Percentiles rank a stretch among this genome's conserved stretches.
phyloP scores from a whole-genome alignment of 2,113 vertebrate species.

The Sturnira hondurensis region DNA sequence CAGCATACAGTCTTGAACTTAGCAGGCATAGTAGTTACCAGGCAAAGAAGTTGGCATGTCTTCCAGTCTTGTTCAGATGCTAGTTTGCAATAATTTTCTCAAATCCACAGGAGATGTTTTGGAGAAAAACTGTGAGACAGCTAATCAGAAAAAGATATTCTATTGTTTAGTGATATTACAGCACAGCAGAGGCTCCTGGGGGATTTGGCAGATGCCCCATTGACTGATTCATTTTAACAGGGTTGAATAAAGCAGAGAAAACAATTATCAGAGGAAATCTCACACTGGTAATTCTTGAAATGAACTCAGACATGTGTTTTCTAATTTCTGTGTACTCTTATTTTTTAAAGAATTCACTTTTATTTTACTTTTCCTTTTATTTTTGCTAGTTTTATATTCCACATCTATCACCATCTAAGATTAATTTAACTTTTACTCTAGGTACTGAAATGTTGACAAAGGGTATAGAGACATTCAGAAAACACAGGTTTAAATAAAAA shows the following conservation, averaged over 20 bases:
- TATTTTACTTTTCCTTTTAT: constrained; percentile 1
- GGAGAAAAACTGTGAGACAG: constrained; percentile 49
- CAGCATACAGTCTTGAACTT: constrained; percentile 1
- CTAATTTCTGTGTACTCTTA: constrained; percentile 25
- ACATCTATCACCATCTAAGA: neutral
- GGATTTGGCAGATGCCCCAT: constrained; percentile 20
- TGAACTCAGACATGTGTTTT: neutral
- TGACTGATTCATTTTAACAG: constrained; percentile 43
- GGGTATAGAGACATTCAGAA: neutral
- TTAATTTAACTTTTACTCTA: neutral
- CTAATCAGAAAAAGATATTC: constrained; percentile 62
- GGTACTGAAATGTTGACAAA: neutral
- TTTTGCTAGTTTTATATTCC: neutral
- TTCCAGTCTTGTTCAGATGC: constrained; percentile 34
- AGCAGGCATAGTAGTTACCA: constrained; percentile 1
- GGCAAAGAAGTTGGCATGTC: neutral
- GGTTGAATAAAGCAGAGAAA: constrained; percentile 39
- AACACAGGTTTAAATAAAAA: neutral
- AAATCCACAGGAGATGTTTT: constrained; percentile 56
- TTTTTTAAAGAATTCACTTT: neutral
- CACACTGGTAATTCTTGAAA: constrained; percentile 44
- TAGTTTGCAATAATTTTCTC: constrained; percentile 53
- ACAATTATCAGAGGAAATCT: constrained; percentile 44
- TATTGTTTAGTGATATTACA: constrained; percentile 42
- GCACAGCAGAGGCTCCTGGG: constrained; percentile 20